Percentiles rank a stretch among this genome's conserved stretches.
Conservation (phyloP, 2,888 invertebrate species). For the Pemphredon lugubris region DNA sequence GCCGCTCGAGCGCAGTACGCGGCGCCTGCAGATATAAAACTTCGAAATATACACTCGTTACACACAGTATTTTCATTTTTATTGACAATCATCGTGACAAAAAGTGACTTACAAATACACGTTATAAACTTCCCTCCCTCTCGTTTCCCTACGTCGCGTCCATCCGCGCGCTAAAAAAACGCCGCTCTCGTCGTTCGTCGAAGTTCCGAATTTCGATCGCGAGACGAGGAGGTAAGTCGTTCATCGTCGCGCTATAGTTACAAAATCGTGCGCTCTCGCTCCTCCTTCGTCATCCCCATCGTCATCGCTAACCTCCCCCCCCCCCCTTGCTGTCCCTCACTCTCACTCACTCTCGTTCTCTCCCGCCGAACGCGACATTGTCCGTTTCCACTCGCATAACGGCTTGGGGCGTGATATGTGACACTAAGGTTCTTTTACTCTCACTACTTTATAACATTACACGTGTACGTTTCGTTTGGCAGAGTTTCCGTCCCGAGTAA, state of each 20-base stretch:
- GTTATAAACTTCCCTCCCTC: constrained; percentile 56
- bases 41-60: constrained; percentile 54
- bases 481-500: constrained; percentile 59
- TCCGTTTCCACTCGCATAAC: constrained; percentile 56
- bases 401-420: constrained; percentile 74
- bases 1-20: too few relatives aligned
- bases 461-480: constrained; percentile 72
- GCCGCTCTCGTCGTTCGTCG: background rate
- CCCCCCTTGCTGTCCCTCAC: background rate
- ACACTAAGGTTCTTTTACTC: constrained; percentile 70
- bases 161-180: constrained; percentile 9
- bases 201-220: constrained; percentile 9
- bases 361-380: constrained; percentile 56
- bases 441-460: constrained; percentile 71
- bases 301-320: background rate
- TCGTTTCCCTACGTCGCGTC: constrained; percentile 50
- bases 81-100: constrained; percentile 77
- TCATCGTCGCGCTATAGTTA: too few relatives aligned
- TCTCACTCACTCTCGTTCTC: background rate
- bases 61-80: constrained; percentile 69
- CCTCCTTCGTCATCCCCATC: too few relatives aligned
- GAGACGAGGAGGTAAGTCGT: constrained; percentile 11
- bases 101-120: constrained; percentile 75
- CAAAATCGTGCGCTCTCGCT: too few relatives aligned
- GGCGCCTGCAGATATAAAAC: constrained; percentile 29